Evolutionary conservation across 2,888 invertebrate species (phyloP).

Genomic region (Dichetophora obliterata): DNA sequence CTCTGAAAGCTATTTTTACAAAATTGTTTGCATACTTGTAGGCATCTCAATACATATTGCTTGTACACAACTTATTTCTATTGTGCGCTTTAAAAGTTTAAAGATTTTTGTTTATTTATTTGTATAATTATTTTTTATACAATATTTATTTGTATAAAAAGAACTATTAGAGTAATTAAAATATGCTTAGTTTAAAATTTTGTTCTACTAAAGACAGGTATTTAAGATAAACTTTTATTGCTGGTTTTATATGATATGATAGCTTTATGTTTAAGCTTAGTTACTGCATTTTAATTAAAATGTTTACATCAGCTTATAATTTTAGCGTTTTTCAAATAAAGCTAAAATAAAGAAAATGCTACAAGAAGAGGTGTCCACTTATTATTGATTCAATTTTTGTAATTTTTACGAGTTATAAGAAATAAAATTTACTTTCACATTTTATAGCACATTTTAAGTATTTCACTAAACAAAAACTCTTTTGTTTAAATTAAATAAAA

Average conservation of each 20-base stretch:
- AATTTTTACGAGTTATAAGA: no score
- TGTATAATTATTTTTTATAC: no score
- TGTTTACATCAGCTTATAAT: not conserved
- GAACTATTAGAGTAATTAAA: not conserved
- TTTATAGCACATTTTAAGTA: no score
- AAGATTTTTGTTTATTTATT: slow-evolving; percentile 13
- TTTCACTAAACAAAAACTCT: no score
- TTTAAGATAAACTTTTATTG: no score
- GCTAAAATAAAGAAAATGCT: not conserved
- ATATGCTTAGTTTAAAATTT: not conserved
- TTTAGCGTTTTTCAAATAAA: slow-evolving; percentile 12
- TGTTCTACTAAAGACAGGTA: no score
- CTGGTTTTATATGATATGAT: not conserved
- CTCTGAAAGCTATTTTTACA: no score
- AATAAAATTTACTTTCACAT: no score
- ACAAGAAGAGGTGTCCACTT: no score
- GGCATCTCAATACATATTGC: not conserved
- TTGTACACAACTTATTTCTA: not conserved
- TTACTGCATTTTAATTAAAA: slow-evolving; percentile 7
- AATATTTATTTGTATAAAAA: slow-evolving; percentile 10
- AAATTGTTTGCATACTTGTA: not conserved
- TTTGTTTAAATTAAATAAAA: no score
- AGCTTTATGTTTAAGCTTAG: not conserved
- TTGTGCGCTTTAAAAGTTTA: no score
- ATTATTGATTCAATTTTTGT: no score